Percentiles rank a stretch among this genome's conserved stretches.
Conservation (phyloP, 2,113 vertebrate species). For the Gavia stellata region DNA sequence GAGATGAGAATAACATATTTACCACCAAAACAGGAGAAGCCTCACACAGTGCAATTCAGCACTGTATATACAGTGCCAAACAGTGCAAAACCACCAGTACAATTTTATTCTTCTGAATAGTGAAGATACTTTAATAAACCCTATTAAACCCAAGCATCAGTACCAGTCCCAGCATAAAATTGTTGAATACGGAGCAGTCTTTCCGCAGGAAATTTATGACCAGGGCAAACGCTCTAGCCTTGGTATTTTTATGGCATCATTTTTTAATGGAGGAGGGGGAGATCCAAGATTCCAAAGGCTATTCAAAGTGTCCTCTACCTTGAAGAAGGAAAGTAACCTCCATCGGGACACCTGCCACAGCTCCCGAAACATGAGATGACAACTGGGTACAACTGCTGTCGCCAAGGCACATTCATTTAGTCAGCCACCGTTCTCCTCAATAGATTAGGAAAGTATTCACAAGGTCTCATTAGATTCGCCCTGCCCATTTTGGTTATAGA, state of each 20-base stretch:
- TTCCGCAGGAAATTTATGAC: not conserved
- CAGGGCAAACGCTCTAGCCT: not conserved
- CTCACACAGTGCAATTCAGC: not conserved
- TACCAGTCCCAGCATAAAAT: not conserved
- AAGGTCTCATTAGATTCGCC: not conserved
- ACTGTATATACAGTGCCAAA: not conserved
- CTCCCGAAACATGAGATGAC: not conserved
- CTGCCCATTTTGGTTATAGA: not conserved
- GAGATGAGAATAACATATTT: not conserved
- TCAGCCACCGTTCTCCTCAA: not conserved
- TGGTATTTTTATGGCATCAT: not conserved
- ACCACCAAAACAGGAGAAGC: not conserved
- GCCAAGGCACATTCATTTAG: not conserved
- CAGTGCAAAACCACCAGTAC: accelerated
- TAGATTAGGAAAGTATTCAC: not conserved
- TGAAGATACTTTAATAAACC: not conserved
- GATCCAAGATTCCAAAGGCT: not conserved
- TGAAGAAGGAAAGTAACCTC: not conserved
- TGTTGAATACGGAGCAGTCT: not conserved
- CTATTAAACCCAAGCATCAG: not conserved
- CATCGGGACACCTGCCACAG: accelerated
- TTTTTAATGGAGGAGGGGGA: not conserved
- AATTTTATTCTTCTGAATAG: not conserved
- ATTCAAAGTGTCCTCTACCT: not conserved
- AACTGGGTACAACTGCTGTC: not conserved